Conservation (phyloP, 1,140 invertebrate genomes). For the Lepidurus apus region DNA sequence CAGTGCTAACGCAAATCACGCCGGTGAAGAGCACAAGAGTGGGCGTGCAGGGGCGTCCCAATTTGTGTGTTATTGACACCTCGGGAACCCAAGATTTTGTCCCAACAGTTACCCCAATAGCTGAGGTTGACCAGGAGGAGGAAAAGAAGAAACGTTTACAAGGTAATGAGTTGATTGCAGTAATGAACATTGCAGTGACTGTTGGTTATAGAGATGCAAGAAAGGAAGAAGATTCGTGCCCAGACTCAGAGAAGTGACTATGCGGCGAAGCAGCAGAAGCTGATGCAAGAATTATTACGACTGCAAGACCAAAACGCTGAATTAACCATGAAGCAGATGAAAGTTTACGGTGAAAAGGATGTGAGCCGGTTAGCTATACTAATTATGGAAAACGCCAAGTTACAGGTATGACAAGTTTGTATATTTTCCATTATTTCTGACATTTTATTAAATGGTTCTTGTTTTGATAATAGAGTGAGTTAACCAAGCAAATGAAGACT, state of each 20-base stretch:
- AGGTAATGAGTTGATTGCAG: not conserved
- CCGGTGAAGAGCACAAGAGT: not conserved
- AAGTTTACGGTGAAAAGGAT: not conserved
- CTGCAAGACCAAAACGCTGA: not conserved
- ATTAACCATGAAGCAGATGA: constrained; percentile 3
- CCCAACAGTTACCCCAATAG: not conserved
- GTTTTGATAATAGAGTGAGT: not conserved
- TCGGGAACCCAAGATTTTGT: not conserved
- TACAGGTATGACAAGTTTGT: not conserved
- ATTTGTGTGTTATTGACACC: not conserved
- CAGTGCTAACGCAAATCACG: not conserved
- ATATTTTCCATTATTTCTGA: not conserved
- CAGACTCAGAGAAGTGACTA: not conserved
- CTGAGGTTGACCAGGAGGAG: not conserved
- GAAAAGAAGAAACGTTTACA: not conserved
- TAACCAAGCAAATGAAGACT: not conserved
- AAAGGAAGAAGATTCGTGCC: not conserved
- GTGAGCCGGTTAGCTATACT: not conserved
- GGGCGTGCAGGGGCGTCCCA: not conserved
- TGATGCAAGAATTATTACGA: not conserved
- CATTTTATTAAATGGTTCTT: not conserved
- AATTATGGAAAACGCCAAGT: not conserved
- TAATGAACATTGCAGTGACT: not conserved
- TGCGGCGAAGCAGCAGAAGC: not conserved
- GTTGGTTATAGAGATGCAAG: not conserved